Conservation (phyloP, 2,113 vertebrate species). For the Helogale parvula region DNA sequence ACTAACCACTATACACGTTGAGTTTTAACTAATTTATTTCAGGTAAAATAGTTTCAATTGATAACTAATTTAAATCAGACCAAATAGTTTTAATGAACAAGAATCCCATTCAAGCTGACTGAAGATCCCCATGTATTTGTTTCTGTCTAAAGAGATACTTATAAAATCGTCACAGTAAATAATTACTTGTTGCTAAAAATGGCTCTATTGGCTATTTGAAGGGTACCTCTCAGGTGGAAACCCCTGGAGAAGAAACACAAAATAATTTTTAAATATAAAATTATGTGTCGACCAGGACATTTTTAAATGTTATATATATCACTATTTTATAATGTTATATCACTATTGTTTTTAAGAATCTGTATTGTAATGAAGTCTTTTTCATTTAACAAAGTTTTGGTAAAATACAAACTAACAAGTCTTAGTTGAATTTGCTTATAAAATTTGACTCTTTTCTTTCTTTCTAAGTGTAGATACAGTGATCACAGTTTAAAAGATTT, state of each 20-base stretch:
- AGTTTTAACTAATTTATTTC: slow-evolving; percentile 81
- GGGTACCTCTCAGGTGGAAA: slow-evolving; percentile 60
- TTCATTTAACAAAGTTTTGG: neutral
- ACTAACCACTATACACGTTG: slow-evolving; percentile 71
- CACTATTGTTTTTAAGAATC: neutral
- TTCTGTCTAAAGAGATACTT: slow-evolving; percentile 79
- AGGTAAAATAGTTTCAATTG: slow-evolving; percentile 81
- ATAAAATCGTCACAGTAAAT: slow-evolving; percentile 76
- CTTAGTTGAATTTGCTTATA: neutral
- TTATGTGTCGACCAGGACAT: neutral
- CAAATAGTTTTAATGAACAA: slow-evolving; percentile 81
- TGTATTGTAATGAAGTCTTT: neutral
- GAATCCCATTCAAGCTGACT: slow-evolving; percentile 79
- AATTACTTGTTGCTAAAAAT: slow-evolving; percentile 80
- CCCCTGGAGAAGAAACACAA: slow-evolving; percentile 51
- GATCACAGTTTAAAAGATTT: neutral
- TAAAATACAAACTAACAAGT: neutral
- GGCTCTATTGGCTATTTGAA: slow-evolving; percentile 67
- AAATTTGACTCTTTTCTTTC: neutral
- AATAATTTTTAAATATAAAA: neutral
- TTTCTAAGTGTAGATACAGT: neutral
- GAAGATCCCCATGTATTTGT: slow-evolving; percentile 77
- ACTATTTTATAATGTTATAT: neutral
- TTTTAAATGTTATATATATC: neutral
- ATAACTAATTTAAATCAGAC: slow-evolving; percentile 74